phyloP scores from a whole-genome alignment of 2,888 invertebrate genomes.

The Drosophila formosana region DNA sequence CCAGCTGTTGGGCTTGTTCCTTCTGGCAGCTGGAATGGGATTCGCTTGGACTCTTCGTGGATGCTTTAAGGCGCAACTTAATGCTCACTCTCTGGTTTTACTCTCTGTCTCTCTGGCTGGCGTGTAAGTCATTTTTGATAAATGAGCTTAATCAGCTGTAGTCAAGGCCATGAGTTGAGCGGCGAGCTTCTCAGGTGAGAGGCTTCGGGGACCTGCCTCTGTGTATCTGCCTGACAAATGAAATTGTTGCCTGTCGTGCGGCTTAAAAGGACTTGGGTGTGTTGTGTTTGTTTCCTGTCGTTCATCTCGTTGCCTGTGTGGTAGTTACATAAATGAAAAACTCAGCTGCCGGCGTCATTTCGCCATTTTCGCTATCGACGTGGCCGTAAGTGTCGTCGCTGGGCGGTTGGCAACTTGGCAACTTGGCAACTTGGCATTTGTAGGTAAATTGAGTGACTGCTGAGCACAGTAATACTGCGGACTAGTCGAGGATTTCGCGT shows the following conservation, averaged over 20 bases:
- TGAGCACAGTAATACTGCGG: not conserved
- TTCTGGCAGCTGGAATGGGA: not conserved
- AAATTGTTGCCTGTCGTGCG: conserved; percentile 36
- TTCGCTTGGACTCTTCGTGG: not conserved
- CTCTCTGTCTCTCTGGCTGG: conserved; percentile 3
- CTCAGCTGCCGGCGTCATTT: conserved; percentile 35
- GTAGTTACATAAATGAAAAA: conserved; percentile 37
- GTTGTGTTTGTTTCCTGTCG: conserved; percentile 15
- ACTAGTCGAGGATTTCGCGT: conserved; percentile 1
- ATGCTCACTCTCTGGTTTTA: not conserved
- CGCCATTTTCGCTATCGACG: conserved; percentile 29
- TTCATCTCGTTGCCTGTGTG: conserved; percentile 6
- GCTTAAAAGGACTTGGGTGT: conserved; percentile 32
- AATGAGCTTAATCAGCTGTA: conserved; percentile 70
- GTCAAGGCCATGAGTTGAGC: conserved; percentile 35
- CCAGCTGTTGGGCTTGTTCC: not conserved
- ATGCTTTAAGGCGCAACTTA: conserved; percentile 42
- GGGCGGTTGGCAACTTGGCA: conserved; percentile 8
- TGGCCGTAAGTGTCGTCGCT: conserved; percentile 9
- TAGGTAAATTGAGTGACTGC: not conserved
- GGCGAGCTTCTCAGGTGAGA: conserved; percentile 28
- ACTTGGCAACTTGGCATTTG: conserved; percentile 13
- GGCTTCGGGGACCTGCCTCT: not conserved
- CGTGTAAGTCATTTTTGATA: conserved; percentile 47
- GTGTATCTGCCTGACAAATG: conserved; percentile 39